phyloP scores from a whole-genome alignment of 2,888 invertebrate species.

The Hyposoter dolosus region DNA sequence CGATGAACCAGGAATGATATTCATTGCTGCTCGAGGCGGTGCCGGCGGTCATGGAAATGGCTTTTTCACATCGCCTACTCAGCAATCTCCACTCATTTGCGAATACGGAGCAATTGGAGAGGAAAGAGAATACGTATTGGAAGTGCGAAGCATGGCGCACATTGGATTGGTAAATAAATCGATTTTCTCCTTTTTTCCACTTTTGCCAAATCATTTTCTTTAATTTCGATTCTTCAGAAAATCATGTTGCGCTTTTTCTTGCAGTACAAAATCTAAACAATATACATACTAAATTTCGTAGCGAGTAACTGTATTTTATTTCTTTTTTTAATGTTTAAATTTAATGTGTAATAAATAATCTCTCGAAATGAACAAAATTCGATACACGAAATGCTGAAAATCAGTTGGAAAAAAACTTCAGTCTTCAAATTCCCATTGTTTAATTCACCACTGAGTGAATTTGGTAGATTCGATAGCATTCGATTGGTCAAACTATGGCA shows the following conservation, averaged over 20 bases:
- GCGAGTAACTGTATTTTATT: background rate
- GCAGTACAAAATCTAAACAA: background rate
- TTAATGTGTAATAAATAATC: background rate
- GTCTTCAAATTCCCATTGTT: background rate
- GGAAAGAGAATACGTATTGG: slow-evolving; percentile 89
- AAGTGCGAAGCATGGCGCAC: slow-evolving; percentile 97
- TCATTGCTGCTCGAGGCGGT: slow-evolving; percentile 97
- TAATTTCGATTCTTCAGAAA: background rate
- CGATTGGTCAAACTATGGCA: slow-evolving; percentile 20
- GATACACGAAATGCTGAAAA: background rate
- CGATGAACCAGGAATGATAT: slow-evolving; percentile 89
- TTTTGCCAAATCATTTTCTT: background rate
- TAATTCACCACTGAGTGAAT: background rate
- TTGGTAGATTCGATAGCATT: slow-evolving; percentile 13
- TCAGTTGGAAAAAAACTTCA: background rate
- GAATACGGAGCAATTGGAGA: slow-evolving; percentile 96
- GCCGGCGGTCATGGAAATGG: slow-evolving; percentile 98
- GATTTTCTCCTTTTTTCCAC: background rate
- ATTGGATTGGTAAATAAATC: slow-evolving; percentile 90
- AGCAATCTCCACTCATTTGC: slow-evolving; percentile 93
- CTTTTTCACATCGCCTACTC: slow-evolving; percentile 93
- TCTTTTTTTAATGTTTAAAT: background rate
- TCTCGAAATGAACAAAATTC: background rate
- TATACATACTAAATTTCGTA: background rate
- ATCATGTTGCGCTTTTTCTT: slow-evolving; percentile 3